Conservation (phyloP, 1,140 invertebrate species). For the Panulirus ornatus region DNA sequence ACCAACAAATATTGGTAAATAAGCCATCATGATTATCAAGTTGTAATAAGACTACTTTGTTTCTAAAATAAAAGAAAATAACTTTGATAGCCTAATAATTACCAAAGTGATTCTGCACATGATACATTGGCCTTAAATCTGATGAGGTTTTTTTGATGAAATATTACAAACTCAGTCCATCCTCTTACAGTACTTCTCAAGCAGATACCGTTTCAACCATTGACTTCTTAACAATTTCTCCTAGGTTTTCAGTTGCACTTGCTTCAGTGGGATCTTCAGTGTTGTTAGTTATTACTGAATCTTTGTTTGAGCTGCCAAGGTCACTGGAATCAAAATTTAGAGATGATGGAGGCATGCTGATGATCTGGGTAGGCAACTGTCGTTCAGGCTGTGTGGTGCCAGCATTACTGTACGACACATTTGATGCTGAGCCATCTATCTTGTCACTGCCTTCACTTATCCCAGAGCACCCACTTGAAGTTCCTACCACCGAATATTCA, state of each 20-base stretch:
- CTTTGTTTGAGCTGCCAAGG: not conserved
- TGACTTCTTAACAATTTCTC: slow-evolving; percentile 67
- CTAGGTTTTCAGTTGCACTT: slow-evolving; percentile 57
- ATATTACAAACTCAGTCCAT: not conserved
- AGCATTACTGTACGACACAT: slow-evolving; percentile 6
- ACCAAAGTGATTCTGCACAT: not conserved
- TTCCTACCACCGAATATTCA: slow-evolving; percentile 20
- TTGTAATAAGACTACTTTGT: not conserved
- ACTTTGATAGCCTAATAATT: not conserved
- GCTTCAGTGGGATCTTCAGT: slow-evolving; percentile 41
- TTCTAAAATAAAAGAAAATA: not conserved
- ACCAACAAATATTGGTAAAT: not conserved
- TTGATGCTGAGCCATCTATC: slow-evolving; percentile 35
- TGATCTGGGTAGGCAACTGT: not conserved
- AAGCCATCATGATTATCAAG: not conserved
- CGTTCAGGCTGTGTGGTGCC: slow-evolving; percentile 2
- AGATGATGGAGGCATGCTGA: slow-evolving; percentile 8
- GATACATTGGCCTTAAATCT: not conserved
- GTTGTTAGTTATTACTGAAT: not conserved
- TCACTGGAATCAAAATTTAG: slow-evolving; percentile 40
- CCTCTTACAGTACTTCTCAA: not conserved
- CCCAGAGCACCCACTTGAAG: slow-evolving; percentile 12
- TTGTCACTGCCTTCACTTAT: slow-evolving; percentile 45
- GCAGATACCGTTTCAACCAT: slow-evolving; percentile 64
- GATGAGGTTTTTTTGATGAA: not conserved